A percentile compares a stretch with the other conserved stretches of the same genome.
Evolutionary conservation across 2,113 vertebrate genomes (phyloP).

Genomic region (Muscicapa adusta): DNA sequence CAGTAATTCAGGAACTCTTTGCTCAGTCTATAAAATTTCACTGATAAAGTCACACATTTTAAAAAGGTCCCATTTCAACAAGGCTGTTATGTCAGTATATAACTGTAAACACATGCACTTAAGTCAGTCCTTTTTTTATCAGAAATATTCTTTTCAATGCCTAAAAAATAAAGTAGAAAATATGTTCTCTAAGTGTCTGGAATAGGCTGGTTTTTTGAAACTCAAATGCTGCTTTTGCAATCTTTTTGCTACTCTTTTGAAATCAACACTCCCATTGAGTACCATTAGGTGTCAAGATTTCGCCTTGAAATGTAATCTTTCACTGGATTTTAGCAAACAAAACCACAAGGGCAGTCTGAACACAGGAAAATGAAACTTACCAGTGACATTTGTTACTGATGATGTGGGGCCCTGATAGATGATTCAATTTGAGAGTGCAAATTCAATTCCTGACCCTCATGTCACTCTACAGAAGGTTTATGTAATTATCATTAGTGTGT

Average conservation of each 20-base stretch:
- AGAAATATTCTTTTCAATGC: not conserved
- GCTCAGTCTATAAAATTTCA: not conserved
- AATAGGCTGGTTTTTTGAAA: not conserved
- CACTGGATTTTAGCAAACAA: not conserved
- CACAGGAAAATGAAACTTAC: not conserved
- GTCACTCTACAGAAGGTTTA: conserved; percentile 45
- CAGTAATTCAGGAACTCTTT: not conserved
- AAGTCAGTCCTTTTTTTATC: not conserved
- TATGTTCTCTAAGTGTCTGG: not conserved
- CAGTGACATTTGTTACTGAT: not conserved
- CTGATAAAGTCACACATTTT: not conserved
- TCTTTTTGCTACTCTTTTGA: not conserved
- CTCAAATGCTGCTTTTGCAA: not conserved
- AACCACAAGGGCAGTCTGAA: not conserved
- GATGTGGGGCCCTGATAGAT: not conserved
- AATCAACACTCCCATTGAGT: not conserved
- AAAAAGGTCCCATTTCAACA: not conserved
- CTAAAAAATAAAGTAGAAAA: not conserved
- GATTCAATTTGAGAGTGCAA: not conserved
- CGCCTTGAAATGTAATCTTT: not conserved
- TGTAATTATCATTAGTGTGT: conserved; percentile 29
- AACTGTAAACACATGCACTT: not conserved
- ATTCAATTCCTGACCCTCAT: conserved; percentile 43
- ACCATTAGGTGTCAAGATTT: not conserved
- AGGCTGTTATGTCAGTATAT: not conserved